Evolutionary conservation across 1,140 invertebrate genomes (phyloP), one percentile per base, ranked within the genome.

Genomic region (Macrobrachium rosenbergii): DNA sequence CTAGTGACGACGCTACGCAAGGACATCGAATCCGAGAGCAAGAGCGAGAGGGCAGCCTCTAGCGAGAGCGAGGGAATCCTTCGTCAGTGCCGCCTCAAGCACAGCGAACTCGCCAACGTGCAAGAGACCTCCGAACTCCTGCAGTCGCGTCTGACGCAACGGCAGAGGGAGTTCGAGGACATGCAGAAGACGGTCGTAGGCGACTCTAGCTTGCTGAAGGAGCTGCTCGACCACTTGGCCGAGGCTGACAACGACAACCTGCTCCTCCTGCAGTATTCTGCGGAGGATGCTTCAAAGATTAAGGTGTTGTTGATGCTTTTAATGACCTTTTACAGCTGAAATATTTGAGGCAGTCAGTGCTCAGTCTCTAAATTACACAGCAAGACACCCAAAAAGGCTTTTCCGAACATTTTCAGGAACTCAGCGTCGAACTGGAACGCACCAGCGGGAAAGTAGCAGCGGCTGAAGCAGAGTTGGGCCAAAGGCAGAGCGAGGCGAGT

Each of bases 171-270:
- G 62, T 59, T 81, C 52, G 85, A 87, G 52, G 85, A 87, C 28
- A 64, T 81, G 21, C 78, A 87, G 43, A 87, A 87, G 45, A 87
- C 81, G 23, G 17, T 87, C 21, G 81, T 28, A 17, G 85, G 79
- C 10, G 85, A 87, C 79, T 81, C 85, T 37, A 81, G 85, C 73
- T 59, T 87, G 6, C 79, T 87, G 45, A 80, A 87, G 72, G 85
- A 87, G 45, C 59, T 87, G 23, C 58, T 87, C 23, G 85, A 87
- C 28, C 77, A 87, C 23, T 80, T 87, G 21, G 62, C 85, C 63
- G 77, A 82, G 45, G 85, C 78, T 43, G 85, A 87, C 14, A 73
- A 76, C 60, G 86, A 88, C 69, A 88, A 88, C n/a, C 58, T 88
- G 16, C n/a, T 88, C 23, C 73, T 88, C 11, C 59, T 88, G 59